Base-by-base conservation (phyloP, 1,140 invertebrate species). In the Eriocheir sinensis region DNA sequence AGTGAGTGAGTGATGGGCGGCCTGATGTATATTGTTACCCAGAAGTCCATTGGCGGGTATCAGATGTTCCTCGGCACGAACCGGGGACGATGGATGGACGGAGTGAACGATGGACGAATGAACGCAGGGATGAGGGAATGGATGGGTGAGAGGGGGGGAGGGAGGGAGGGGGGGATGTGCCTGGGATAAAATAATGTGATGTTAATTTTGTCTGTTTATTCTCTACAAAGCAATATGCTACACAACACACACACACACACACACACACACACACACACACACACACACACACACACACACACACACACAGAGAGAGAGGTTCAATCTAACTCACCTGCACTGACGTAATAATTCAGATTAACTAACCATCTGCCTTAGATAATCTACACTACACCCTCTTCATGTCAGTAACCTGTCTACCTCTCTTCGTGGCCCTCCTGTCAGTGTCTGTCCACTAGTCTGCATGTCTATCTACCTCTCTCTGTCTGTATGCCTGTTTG, bases 251-350 rank as follows among this genome's bases (percentile, higher is more conserved):
- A n/a, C n/a, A n/a, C n/a, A n/a, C n/a, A n/a, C 21, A 72, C 60
- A 72, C 60, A 72, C 60, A 72, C 60, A 72, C 60, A 21, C 60
- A 72, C 21, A 72, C 60, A 72, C 60, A 72, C 60, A 72, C 60
- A 72, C 60, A 72, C 60, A 72, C 60, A 72, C 60, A 72, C 60
- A 72, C 60, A 72, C 60, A 72, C 60, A 72, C 60, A 72, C 60
- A 72, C 60, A 72, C 4, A 72, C 60, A 72, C 60, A 72, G 21
- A 6, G 27, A n/a, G n/a, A 72, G 60, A 72, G 21, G n/a, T n/a
- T n/a, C 27, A 12, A 72, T 21, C 60, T 72, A 72, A n/a, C 60
- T n/a, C 60, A 72, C 60, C 60, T 72, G 27, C 12, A 72, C 21
- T 72, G 60, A 72, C 60, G 60, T n/a, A 72, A 72, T 72, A 72